Evolutionary conservation across 2,113 vertebrate species (phyloP).

Genomic region (Rynchops niger): DNA sequence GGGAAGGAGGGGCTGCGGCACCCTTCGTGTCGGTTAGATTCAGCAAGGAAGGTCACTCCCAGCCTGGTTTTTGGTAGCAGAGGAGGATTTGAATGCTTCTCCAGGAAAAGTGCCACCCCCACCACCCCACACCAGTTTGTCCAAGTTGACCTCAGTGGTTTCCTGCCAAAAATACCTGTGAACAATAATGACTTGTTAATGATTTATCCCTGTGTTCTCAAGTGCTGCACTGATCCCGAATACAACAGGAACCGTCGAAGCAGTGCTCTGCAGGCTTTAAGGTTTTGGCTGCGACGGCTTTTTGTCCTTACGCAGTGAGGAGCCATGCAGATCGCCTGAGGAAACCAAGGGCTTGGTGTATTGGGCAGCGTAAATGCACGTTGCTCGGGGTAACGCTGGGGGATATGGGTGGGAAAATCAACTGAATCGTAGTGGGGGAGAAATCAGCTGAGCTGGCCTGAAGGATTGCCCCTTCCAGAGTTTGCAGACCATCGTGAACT

Average conservation of each 20-base stretch:
- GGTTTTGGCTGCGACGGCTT: not conserved
- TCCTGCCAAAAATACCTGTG: slow-evolving; percentile 60
- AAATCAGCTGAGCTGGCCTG: not conserved
- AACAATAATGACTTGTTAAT: slow-evolving; percentile 70
- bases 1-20: not conserved
- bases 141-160: slow-evolving; percentile 47
- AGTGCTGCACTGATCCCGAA: slow-evolving; percentile 17
- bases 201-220: slow-evolving; percentile 56
- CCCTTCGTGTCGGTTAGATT: rapidly evolving
- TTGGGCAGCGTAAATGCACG: not conserved
- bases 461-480: not conserved
- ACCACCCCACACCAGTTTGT: not conserved
- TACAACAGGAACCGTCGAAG: not conserved
- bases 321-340: not conserved
- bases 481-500: not conserved
- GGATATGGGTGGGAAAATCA: not conserved
- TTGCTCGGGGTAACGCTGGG: not conserved
- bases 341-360: not conserved
- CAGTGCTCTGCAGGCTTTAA: not conserved
- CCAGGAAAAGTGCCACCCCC: not conserved
- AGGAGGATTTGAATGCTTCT: not conserved
- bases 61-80: not conserved
- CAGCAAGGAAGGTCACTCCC: not conserved
- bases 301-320: not conserved
- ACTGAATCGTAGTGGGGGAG: not conserved